Evolutionary conservation across 2,797 vertebrate species (phyloP).

Genomic region (Odontamblyopus lacepedii): DNA sequence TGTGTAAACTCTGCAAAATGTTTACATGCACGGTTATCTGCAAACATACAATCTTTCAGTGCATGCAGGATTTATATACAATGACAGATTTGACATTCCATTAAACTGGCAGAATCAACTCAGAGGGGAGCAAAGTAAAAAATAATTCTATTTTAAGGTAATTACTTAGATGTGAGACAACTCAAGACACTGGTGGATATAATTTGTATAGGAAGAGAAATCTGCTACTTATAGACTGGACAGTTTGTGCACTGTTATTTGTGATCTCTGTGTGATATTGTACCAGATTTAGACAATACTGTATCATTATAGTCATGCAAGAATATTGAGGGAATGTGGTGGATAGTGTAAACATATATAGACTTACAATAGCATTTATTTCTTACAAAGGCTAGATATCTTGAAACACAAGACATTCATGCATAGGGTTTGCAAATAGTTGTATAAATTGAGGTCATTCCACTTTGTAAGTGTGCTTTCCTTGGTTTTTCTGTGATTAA

Average conservation of each 20-base stretch:
- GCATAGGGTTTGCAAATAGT: conserved; percentile 76
- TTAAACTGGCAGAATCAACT: conserved; percentile 64
- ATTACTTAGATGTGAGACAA: conserved; percentile 32
- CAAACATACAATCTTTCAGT: conserved; percentile 81
- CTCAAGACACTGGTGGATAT: conserved; percentile 31
- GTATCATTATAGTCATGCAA: conserved; percentile 65
- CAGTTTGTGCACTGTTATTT: conserved; percentile 38
- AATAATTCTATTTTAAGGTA: conserved; percentile 18
- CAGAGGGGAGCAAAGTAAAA: conserved; percentile 39
- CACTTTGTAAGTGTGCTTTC: conserved; percentile 78
- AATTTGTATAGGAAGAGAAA: conserved; percentile 26
- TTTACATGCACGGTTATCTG: conserved; percentile 87
- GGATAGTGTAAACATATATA: conserved; percentile 69
- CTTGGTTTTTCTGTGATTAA: conserved; percentile 57
- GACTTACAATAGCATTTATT: conserved; percentile 66
- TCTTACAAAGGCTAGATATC: conserved; percentile 70
- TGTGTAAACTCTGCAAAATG: conserved; percentile 84
- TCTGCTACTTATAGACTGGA: conserved; percentile 49
- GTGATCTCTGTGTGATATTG: conserved; percentile 41
- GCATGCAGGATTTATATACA: conserved; percentile 90
- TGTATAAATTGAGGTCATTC: conserved; percentile 76
- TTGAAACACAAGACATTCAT: conserved; percentile 75
- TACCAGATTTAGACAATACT: conserved; percentile 52
- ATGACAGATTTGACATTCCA: conserved; percentile 72
- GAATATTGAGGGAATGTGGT: conserved; percentile 63